These are phyloP conservation scores for Carpatolechia fugitivella DNA, from an alignment of 2,888 invertebrate species.

Conservation along the genomic window DNA sequence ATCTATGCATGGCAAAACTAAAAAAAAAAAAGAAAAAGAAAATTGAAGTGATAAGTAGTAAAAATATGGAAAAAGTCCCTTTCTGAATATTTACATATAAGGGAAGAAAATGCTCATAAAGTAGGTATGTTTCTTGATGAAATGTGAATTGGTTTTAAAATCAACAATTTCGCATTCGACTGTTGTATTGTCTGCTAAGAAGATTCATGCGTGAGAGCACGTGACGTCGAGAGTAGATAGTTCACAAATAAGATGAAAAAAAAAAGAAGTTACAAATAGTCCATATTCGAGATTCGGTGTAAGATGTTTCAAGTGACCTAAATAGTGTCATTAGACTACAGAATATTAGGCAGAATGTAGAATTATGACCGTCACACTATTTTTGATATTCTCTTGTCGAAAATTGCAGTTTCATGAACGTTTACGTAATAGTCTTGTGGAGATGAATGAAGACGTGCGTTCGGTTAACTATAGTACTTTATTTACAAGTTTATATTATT, in stretches of 20 bases:
- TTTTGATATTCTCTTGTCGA: conserved; percentile 80
- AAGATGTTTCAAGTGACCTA: conserved; percentile 67
- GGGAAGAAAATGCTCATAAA: not conserved
- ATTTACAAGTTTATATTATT: conserved; percentile 74
- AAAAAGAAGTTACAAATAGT: conserved; percentile 50
- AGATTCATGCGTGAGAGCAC: not conserved
- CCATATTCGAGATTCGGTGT: conserved; percentile 57
- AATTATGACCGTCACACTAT: conserved; percentile 70
- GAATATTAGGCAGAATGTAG: conserved; percentile 72
- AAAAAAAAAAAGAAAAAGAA: too few relatives aligned
- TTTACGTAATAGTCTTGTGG: conserved; percentile 56
- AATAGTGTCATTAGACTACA: conserved; percentile 64
- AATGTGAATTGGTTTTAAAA: too few relatives aligned
- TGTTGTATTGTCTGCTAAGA: conserved; percentile 22
- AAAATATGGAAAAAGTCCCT: too few relatives aligned
- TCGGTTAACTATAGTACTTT: conserved; percentile 72
- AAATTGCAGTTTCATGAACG: conserved; percentile 71
- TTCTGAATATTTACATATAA: too few relatives aligned
- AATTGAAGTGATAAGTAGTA: too few relatives aligned
- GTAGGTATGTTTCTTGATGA: not conserved
- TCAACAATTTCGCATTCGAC: too few relatives aligned
- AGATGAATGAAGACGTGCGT: conserved; percentile 59
- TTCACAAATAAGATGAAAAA: conserved; percentile 44
- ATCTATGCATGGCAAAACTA: too few relatives aligned
- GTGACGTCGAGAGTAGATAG: too few relatives aligned